Percentiles rank a stretch among this genome's conserved stretches.
Evolutionary conservation across 1,140 invertebrate species (phyloP).

Genomic region (Sinella curviseta): DNA sequence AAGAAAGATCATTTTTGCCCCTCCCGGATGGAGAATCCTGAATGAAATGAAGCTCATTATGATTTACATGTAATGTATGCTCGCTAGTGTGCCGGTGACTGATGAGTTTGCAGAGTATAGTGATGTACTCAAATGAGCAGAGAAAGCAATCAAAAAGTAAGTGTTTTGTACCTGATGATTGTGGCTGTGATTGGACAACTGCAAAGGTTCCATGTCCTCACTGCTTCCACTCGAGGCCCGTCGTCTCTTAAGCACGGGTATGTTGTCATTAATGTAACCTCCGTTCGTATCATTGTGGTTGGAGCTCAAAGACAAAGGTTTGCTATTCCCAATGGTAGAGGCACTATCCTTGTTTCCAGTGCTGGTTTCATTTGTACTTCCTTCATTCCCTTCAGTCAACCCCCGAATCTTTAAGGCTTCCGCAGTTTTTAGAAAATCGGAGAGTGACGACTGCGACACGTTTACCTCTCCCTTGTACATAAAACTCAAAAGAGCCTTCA

Average conservation of each 20-base stretch:
- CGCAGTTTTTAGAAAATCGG: conserved; percentile 50
- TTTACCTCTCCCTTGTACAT: conserved; percentile 91
- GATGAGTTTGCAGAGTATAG: background rate
- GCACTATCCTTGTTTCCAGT: conserved; percentile 20
- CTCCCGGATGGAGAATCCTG: conserved; percentile 28
- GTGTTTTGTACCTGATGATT: conserved; percentile 40
- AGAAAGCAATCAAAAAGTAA: background rate
- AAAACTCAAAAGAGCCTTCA: conserved; percentile 82
- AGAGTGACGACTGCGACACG: conserved; percentile 80
- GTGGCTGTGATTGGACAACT: conserved; percentile 14
- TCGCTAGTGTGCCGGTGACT: too few species aligned
- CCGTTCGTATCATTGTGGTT: background rate
- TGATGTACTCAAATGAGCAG: too few species aligned
- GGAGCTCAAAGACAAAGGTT: conserved; percentile 21
- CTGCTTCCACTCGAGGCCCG: conserved; percentile 39
- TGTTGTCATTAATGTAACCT: conserved; percentile 22
- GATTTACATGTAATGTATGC: background rate
- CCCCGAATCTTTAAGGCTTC: conserved; percentile 78
- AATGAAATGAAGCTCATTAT: background rate
- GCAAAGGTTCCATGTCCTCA: conserved; percentile 35
- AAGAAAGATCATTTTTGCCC: conserved; percentile 40
- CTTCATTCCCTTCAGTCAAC: conserved; percentile 66
- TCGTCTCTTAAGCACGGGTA: conserved; percentile 36
- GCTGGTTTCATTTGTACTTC: conserved; percentile 12
- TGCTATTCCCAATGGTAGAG: background rate